Conservation (phyloP, 2,113 vertebrate species). For the Forbesichthys papilliferus region DNA sequence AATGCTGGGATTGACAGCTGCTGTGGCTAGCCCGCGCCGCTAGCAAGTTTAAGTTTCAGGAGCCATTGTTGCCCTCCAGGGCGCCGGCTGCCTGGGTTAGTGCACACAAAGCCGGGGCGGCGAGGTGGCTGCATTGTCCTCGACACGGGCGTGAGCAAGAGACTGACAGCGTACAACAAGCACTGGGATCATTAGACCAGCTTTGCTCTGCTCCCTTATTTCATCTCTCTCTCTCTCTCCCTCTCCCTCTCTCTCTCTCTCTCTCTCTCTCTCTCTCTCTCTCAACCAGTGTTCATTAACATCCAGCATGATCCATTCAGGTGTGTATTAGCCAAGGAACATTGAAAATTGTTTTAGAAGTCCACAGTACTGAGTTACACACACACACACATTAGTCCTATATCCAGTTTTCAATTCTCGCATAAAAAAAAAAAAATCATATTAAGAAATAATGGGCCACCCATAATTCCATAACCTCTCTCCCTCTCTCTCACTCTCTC, state of each 20-base stretch:
- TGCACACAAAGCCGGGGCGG: constrained; percentile 44
- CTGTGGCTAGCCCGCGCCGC: constrained; percentile 22
- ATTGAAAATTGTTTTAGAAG: constrained; percentile 37
- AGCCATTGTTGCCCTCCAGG: constrained; percentile 49
- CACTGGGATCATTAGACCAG: constrained; percentile 64
- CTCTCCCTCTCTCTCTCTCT: background rate
- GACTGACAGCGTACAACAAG: constrained; percentile 60
- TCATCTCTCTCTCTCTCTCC: background rate
- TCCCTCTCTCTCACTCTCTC: constrained; percentile 32
- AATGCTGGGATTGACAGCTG: constrained; percentile 60
- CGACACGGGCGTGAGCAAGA: constrained; percentile 58
- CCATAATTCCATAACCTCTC: constrained; percentile 49
- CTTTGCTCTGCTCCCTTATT: constrained; percentile 7
- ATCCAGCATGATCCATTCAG: constrained; percentile 55
- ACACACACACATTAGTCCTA: constrained; percentile 2
- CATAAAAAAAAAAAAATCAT: constrained; percentile 47
- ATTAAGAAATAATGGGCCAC: constrained; percentile 63
- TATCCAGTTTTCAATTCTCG: constrained; percentile 59
- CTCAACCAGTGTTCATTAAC: constrained; percentile 61
- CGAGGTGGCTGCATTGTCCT: constrained; percentile 56
- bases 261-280: constrained; percentile 1
- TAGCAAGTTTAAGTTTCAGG: constrained; percentile 62
- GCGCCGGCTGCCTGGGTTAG: constrained; percentile 45
- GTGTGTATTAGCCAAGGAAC: constrained; percentile 57
- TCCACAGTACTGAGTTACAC: constrained; percentile 21